Evolutionary conservation across 2,797 vertebrate species (phyloP).

Genomic region (Phyllotis vaccarum): DNA sequence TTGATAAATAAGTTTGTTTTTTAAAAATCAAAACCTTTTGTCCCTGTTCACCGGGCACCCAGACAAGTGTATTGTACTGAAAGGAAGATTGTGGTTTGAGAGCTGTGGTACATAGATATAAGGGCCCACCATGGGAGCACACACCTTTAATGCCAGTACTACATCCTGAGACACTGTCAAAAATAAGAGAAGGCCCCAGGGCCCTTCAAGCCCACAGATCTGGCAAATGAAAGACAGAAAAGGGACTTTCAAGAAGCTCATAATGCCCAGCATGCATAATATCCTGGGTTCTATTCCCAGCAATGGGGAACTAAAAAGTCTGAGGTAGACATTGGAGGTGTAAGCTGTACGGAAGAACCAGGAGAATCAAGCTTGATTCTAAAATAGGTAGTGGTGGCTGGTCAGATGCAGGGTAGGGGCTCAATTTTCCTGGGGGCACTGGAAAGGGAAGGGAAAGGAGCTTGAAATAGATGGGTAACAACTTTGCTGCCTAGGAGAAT

Average conservation of each 20-base stretch:
- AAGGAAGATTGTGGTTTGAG: neutral
- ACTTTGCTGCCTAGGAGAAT: neutral
- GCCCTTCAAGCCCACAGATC: neutral
- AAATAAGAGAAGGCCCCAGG: neutral
- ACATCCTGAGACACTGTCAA: neutral
- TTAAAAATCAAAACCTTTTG: neutral
- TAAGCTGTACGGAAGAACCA: neutral
- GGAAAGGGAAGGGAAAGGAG: neutral
- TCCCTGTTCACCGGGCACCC: neutral
- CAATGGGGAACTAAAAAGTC: neutral
- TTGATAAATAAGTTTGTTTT: neutral
- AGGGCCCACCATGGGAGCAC: too few species aligned
- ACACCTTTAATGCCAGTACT: neutral
- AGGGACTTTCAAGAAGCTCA: neutral
- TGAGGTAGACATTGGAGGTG: neutral
- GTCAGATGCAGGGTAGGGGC: neutral
- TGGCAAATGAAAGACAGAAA: neutral
- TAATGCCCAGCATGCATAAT: neutral
- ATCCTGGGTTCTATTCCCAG: neutral
- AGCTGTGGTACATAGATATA: neutral
- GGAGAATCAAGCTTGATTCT: slow-evolving; percentile 29
- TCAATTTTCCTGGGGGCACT: neutral
- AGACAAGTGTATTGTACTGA: neutral
- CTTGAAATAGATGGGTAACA: too few species aligned
- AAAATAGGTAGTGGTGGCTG: neutral